Percentiles rank a stretch among this genome's conserved stretches.
Evolutionary conservation across 2,797 vertebrate genomes (phyloP).

Genomic region (Etheostoma nigrum): DNA sequence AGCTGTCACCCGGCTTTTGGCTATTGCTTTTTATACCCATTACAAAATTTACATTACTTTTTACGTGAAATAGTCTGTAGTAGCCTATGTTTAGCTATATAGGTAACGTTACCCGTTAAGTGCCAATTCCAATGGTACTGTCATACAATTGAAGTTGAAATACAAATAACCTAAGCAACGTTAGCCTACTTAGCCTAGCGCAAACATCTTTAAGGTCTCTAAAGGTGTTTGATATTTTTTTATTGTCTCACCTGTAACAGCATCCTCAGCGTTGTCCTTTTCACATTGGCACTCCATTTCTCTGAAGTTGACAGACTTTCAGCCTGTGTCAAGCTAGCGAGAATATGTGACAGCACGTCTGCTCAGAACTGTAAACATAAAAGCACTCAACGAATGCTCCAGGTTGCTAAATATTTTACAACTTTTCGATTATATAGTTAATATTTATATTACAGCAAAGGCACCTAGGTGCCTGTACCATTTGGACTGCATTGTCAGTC

Average conservation of each 20-base stretch:
- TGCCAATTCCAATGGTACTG: neutral
- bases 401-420: neutral
- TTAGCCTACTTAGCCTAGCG: neutral
- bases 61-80: neutral
- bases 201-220: neutral
- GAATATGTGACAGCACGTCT: neutral
- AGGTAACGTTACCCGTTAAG: neutral
- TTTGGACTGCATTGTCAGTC: neutral
- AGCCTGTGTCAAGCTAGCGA: neutral
- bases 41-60: neutral
- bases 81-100: neutral
- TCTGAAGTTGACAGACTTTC: neutral
- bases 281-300: slow-evolving; percentile 80
- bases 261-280: slow-evolving; percentile 41
- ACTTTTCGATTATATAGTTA: too few relatives aligned
- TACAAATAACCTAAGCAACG: neutral
- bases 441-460: too few relatives aligned
- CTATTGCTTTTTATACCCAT: too few relatives aligned
- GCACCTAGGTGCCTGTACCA: neutral
- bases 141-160: neutral
- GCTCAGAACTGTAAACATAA: slow-evolving; percentile 22
- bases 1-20: neutral
- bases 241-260: slow-evolving; percentile 57
- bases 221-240: neutral
- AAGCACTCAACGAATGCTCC: slow-evolving; percentile 7